Conservation (phyloP, 2,797 vertebrate genomes). For the Siniperca obscura region DNA sequence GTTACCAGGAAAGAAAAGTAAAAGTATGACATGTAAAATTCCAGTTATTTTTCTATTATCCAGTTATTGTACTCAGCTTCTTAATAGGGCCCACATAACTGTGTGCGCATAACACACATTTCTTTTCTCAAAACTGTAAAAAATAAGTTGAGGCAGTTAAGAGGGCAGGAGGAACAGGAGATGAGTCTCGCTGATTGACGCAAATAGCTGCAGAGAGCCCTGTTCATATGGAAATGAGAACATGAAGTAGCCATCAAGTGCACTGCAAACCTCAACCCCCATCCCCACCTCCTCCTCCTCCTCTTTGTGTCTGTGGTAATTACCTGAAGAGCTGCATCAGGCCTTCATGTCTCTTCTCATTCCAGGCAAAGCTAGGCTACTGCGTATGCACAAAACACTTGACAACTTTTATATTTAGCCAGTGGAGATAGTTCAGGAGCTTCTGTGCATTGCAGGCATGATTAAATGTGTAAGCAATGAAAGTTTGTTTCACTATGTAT, state of each 20-base stretch:
- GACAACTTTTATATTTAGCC: constrained; percentile 77
- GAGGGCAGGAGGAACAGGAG: constrained; percentile 65
- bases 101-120: constrained; percentile 22
- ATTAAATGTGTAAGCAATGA: constrained; percentile 35
- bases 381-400: constrained; percentile 71
- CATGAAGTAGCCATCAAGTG: constrained; percentile 84
- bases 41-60: not conserved
- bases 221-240: constrained; percentile 84
- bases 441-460: constrained; percentile 31
- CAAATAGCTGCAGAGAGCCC: constrained; percentile 79
- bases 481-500: constrained; percentile 25
- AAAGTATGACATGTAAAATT: not conserved
- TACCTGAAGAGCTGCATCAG: constrained; percentile 83
- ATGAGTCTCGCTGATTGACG: constrained; percentile 78
- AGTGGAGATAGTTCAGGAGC: constrained; percentile 55
- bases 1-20: not conserved
- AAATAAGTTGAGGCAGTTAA: constrained; percentile 56
- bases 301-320: constrained; percentile 78
- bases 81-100: constrained; percentile 5
- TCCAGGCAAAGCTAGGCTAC: constrained; percentile 62
- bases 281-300: constrained; percentile 62
- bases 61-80: not conserved
- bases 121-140: constrained; percentile 57
- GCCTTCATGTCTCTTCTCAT: constrained; percentile 72
- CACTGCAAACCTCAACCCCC: constrained; percentile 74